Conservation (phyloP, 2,888 invertebrate genomes). For the Dicycla oo region DNA sequence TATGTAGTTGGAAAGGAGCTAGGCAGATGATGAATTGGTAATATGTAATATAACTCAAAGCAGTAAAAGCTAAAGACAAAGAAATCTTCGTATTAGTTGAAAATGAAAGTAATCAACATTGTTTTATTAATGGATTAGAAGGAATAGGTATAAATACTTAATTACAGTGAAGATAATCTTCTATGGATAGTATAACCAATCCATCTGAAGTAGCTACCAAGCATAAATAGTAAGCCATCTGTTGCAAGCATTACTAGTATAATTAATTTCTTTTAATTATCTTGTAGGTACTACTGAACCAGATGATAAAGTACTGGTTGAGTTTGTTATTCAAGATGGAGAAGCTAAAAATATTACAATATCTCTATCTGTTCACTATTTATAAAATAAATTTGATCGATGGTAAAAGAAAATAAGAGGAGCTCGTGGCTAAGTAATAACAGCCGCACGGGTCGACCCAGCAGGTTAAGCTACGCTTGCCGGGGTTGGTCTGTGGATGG, state of each 20-base stretch:
- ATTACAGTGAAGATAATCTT: neutral
- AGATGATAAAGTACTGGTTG: neutral
- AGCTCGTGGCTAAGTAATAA: too few relatives aligned
- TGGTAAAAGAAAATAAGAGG: too few relatives aligned
- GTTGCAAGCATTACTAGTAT: neutral
- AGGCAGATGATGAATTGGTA: neutral
- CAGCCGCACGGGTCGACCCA: too few relatives aligned
- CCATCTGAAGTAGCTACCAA: neutral
- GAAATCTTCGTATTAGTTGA: neutral
- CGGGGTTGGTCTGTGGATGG: too few relatives aligned
- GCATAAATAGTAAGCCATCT: neutral
- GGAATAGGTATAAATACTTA: neutral
- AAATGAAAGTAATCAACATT: neutral
- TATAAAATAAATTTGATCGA: too few relatives aligned
- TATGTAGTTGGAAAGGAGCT: neutral
- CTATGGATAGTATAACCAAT: neutral
- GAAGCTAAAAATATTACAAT: neutral
- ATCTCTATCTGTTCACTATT: too few relatives aligned
- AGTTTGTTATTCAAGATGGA: neutral
- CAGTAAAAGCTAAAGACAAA: too few relatives aligned
- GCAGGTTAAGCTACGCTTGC: too few relatives aligned
- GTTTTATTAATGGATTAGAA: neutral
- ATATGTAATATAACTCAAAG: too few relatives aligned
- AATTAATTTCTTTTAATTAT: conserved; percentile 2
- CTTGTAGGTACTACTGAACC: neutral